Evolutionary conservation across 2,113 vertebrate genomes (phyloP).

Genomic region (Gymnorhina tibicen): DNA sequence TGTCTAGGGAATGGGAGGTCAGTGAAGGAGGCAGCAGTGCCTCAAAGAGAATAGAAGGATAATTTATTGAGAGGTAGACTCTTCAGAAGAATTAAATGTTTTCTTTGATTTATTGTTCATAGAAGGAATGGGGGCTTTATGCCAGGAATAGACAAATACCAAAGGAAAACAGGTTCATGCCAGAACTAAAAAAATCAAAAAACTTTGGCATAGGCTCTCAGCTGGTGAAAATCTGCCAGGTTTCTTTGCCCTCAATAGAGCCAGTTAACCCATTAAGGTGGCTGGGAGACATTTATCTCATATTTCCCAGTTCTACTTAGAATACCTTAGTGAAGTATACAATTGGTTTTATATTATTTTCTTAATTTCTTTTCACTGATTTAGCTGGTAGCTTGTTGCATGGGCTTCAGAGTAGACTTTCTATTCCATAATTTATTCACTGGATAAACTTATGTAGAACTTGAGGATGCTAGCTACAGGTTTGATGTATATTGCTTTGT

Average conservation of each 20-base stretch:
- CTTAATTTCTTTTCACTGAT: background rate
- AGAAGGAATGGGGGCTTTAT: background rate
- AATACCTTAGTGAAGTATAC: background rate
- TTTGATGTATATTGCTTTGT: background rate
- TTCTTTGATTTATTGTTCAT: slow-evolving; percentile 54
- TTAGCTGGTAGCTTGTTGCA: background rate
- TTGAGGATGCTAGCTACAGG: background rate
- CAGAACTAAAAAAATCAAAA: background rate
- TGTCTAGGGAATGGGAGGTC: slow-evolving; percentile 7
- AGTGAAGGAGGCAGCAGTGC: background rate
- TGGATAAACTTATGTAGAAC: background rate
- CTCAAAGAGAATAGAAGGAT: background rate
- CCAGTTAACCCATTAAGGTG: background rate
- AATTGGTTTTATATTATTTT: background rate
- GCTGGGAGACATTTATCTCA: background rate
- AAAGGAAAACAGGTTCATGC: background rate
- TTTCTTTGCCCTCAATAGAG: background rate
- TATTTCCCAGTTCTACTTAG: background rate
- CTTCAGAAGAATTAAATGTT: slow-evolving; percentile 51
- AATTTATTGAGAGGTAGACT: slow-evolving; percentile 10
- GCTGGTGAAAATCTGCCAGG: slow-evolving; percentile 1
- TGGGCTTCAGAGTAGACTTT: background rate
- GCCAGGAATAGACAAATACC: background rate
- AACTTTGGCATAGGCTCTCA: background rate
- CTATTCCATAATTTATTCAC: background rate